phyloP scores from a whole-genome alignment of 92 coral and sea anemone species.

The Pocillopora grandis region DNA sequence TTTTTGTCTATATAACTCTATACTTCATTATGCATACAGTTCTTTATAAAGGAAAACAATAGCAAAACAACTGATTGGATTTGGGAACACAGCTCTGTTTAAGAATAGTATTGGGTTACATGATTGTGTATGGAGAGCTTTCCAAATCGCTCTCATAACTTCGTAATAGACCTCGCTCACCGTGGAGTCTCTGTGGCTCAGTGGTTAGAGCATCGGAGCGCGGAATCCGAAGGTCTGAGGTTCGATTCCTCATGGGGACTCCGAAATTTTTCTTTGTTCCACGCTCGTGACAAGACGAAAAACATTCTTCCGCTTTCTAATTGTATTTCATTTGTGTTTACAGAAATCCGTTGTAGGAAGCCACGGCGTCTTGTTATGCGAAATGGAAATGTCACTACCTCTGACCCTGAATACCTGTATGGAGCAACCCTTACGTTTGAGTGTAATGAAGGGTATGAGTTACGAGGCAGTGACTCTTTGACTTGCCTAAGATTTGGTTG shows the following conservation, averaged over 20 bases:
- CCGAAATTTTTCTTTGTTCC: too few species aligned
- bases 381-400: constrained; percentile 68
- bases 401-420: constrained; percentile 62
- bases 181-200: too few species aligned
- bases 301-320: too few species aligned
- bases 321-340: neutral
- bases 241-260: too few species aligned
- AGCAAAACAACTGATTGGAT: too few species aligned
- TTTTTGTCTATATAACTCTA: too few species aligned
- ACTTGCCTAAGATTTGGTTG: constrained; percentile 62
- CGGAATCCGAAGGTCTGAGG: too few species aligned
- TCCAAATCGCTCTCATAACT: neutral
- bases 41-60: too few species aligned
- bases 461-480: constrained; percentile 63
- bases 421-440: constrained; percentile 68
- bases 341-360: constrained; percentile 41
- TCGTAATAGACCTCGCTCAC: too few species aligned
- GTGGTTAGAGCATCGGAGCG: too few species aligned
- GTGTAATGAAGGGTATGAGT: constrained; percentile 76
- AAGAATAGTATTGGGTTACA: neutral
- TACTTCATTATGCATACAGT: too few species aligned
- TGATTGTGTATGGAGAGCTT: neutral
- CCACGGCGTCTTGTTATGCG: constrained; percentile 23
- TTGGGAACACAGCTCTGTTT: neutral
- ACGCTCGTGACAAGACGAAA: too few species aligned